phyloP scores from a whole-genome alignment of 1,140 invertebrate species.

The Maniola jurtina region DNA sequence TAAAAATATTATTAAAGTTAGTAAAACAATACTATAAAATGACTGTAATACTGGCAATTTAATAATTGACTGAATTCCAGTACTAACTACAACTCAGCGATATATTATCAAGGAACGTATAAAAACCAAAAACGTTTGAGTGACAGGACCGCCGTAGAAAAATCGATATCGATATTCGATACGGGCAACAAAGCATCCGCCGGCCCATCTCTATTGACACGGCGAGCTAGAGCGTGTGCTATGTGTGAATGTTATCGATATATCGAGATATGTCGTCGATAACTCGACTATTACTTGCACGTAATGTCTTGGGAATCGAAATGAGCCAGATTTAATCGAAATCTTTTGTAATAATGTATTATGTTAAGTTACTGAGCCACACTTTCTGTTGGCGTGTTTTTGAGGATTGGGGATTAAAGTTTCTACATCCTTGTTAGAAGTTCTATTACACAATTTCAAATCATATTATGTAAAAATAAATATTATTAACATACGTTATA shows the following conservation, averaged over 20 bases:
- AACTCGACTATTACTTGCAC: slow-evolving; percentile 67
- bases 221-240: slow-evolving; percentile 68
- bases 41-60: neutral
- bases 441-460: too few relatives aligned
- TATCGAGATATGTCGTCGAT: slow-evolving; percentile 70
- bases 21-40: too few relatives aligned
- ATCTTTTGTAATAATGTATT: slow-evolving; percentile 42
- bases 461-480: too few relatives aligned
- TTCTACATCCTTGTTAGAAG: neutral
- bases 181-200: slow-evolving; percentile 68
- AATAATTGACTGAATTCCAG: neutral
- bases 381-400: slow-evolving; percentile 16
- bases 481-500: too few relatives aligned
- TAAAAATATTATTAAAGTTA: too few relatives aligned
- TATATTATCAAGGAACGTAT: slow-evolving; percentile 52
- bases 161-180: slow-evolving; percentile 70
- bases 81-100: slow-evolving; percentile 43
- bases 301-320: slow-evolving; percentile 57
- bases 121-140: slow-evolving; percentile 72
- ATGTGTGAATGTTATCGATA: slow-evolving; percentile 75
- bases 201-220: slow-evolving; percentile 67
- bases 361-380: slow-evolving; percentile 35
- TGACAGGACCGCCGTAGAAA: slow-evolving; percentile 75
- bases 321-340: slow-evolving; percentile 53
- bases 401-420: slow-evolving; percentile 1